Conservation (phyloP, 2,113 vertebrate genomes). For the Macaca nemestrina region DNA sequence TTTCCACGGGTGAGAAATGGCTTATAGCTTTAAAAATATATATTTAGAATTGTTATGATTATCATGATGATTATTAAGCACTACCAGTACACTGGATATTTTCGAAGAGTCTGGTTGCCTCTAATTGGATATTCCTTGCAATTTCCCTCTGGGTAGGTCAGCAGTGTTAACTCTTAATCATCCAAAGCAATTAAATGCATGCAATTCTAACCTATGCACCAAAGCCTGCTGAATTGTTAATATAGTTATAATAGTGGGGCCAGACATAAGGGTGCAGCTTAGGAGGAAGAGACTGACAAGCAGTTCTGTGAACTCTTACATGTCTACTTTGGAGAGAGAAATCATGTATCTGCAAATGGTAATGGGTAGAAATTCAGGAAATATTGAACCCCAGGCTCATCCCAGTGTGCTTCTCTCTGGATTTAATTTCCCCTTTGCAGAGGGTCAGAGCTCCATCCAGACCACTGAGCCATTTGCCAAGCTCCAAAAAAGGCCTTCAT, state of each 20-base stretch:
- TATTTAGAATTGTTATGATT: constrained; percentile 68
- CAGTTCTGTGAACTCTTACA: neutral
- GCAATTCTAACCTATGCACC: constrained; percentile 10
- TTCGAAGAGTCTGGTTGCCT: constrained; percentile 65
- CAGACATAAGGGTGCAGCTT: neutral
- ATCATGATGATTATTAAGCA: constrained; percentile 65
- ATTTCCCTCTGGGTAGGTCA: constrained; percentile 75
- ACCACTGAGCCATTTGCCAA: neutral
- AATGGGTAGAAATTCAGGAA: neutral
- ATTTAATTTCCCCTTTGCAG: neutral
- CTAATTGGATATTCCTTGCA: constrained; percentile 75
- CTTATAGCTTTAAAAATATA: constrained; percentile 53
- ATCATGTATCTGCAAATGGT: neutral
- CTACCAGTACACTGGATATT: constrained; percentile 46
- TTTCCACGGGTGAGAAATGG: constrained; percentile 54
- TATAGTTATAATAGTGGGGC: constrained; percentile 21
- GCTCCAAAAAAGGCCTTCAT: neutral
- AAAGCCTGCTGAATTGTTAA: constrained; percentile 60
- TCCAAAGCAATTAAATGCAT: constrained; percentile 64
- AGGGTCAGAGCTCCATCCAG: neutral
- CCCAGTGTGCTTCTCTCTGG: neutral
- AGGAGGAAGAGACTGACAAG: neutral
- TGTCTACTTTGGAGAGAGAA: neutral
- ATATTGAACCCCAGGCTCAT: neutral
- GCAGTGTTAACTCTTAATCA: constrained; percentile 78